Evolutionary conservation across 2,888 invertebrate species (phyloP).

Genomic region (Pyralis farinalis): DNA sequence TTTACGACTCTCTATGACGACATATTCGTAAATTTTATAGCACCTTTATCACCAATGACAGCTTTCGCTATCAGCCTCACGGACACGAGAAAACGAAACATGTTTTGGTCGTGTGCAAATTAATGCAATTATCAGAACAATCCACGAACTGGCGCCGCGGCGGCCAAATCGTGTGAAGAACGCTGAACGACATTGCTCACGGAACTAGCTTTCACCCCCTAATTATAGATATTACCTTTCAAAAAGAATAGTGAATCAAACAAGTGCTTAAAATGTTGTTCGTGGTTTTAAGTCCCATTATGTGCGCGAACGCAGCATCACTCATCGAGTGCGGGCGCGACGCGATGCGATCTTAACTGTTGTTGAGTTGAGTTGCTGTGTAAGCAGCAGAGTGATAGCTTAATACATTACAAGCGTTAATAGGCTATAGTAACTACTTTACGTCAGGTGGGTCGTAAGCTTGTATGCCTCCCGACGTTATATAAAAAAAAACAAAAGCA

Average conservation of each 20-base stretch:
- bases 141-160: slow-evolving; percentile 26
- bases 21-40: no score
- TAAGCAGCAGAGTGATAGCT: background rate
- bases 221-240: slow-evolving; percentile 52
- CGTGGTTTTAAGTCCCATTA: slow-evolving; percentile 32
- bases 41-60: background rate
- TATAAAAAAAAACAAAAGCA: no score
- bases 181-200: slow-evolving; percentile 34
- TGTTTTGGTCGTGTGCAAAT: slow-evolving; percentile 12
- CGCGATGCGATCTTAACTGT: background rate
- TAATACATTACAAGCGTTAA: no score
- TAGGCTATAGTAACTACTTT: no score
- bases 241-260: slow-evolving; percentile 47
- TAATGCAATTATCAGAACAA: slow-evolving; percentile 32
- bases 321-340: slow-evolving; percentile 26
- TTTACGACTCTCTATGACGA: no score
- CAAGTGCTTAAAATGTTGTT: slow-evolving; percentile 34
- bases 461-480: no score
- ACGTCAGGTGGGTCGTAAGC: no score
- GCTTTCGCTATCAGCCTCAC: slow-evolving; percentile 3
- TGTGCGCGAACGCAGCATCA: slow-evolving; percentile 37
- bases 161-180: slow-evolving; percentile 40
- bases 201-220: slow-evolving; percentile 63
- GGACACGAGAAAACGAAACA: slow-evolving; percentile 4
- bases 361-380: background rate